These are phyloP conservation scores for Thermophis baileyi DNA, from an alignment of 2,113 vertebrate species.

Conservation along the genomic window DNA sequence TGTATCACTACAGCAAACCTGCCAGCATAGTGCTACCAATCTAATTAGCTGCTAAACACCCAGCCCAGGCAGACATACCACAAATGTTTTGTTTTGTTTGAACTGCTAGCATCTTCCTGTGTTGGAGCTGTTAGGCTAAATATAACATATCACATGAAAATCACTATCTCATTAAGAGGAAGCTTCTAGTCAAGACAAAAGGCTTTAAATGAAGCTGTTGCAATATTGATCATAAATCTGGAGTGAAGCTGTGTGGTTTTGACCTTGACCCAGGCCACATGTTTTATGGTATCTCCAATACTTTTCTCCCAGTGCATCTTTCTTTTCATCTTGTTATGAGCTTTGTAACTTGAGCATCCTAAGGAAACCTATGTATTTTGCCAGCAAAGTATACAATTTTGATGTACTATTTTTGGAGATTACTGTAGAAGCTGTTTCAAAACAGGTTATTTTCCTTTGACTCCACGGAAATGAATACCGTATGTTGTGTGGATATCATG, in stretches of 20 bases:
- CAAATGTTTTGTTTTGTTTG: constrained; percentile 19
- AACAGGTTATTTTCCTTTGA: neutral
- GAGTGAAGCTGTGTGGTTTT: neutral
- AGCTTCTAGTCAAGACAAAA: constrained; percentile 35
- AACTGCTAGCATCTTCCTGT: constrained; percentile 1
- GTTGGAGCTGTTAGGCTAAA: constrained; percentile 15
- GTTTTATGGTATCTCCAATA: constrained; percentile 31
- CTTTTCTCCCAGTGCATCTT: neutral
- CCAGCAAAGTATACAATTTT: neutral
- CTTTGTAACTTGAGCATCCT: neutral
- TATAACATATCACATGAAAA: neutral
- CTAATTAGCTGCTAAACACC: constrained; percentile 35
- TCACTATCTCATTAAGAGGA: constrained; percentile 29
- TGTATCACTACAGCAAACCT: constrained; percentile 36
- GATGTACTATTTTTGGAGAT: constrained; percentile 1
- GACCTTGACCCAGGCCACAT: constrained; percentile 40
- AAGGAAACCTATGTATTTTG: neutral
- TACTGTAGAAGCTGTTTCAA: neutral
- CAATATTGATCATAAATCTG: constrained; percentile 33
- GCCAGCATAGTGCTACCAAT: constrained; percentile 13
- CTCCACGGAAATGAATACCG: neutral
- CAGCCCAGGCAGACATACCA: constrained; percentile 8
- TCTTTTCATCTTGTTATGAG: neutral
- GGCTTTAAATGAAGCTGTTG: neutral
- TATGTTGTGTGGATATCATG: neutral